phyloP scores from a whole-genome alignment of 2,113 vertebrate species.

The Barnardius zonarius region DNA sequence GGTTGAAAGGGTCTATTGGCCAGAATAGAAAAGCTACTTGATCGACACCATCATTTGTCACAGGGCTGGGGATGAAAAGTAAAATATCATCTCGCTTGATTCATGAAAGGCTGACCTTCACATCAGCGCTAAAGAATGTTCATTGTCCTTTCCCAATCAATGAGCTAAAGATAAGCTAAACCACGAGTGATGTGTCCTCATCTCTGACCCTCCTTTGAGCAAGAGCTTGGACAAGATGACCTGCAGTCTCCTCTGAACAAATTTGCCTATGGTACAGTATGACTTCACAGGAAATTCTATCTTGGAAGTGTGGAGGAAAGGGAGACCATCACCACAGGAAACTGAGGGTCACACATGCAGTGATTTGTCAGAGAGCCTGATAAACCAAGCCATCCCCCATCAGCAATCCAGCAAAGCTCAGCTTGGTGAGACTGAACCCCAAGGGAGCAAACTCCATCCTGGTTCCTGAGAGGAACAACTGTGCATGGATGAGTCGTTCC shows the following conservation, averaged over 20 bases:
- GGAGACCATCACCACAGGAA: background rate
- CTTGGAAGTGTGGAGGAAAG: background rate
- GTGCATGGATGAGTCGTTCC: background rate
- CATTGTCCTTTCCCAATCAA: background rate
- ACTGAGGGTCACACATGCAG: fast-evolving
- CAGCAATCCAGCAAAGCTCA: background rate
- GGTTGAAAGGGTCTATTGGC: background rate
- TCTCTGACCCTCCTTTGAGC: background rate
- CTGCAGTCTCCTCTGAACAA: background rate
- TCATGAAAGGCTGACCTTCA: background rate
- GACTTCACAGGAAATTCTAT: background rate
- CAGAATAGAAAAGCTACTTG: background rate
- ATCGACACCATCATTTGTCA: background rate
- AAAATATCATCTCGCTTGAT: background rate
- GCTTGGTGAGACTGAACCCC: background rate
- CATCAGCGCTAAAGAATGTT: background rate
- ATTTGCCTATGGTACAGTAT: background rate
- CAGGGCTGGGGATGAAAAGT: background rate
- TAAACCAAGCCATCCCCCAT: background rate
- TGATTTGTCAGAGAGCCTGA: background rate
- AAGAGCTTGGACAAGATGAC: background rate
- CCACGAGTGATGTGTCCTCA: background rate
- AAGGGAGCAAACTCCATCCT: background rate
- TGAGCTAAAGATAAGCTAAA: background rate
- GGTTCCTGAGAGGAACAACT: background rate